A percentile compares a stretch with the other conserved stretches of the same genome.
Evolutionary conservation across 2,888 invertebrate genomes (phyloP).

Genomic region (Nomada fabriciana): DNA sequence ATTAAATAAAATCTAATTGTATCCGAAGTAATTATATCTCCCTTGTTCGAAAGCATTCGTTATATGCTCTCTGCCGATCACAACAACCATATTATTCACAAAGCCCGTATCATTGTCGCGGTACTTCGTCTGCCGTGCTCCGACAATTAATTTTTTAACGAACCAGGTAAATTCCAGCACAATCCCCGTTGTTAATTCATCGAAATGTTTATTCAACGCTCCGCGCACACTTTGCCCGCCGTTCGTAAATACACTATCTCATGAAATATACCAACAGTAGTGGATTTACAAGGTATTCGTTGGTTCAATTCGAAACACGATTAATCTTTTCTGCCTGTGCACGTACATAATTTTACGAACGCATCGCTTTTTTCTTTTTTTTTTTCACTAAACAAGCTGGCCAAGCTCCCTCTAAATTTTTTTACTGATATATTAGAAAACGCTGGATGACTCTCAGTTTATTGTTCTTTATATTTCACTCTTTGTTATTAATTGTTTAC

Average conservation of each 20-base stretch:
- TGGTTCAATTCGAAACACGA: conserved; percentile 29
- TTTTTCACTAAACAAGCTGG: neutral
- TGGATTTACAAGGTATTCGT: conserved; percentile 1
- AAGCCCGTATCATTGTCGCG: conserved; percentile 26
- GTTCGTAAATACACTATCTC: conserved; percentile 24
- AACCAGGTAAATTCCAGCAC: conserved; percentile 47
- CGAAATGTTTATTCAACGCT: conserved; percentile 52
- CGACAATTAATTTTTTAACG: conserved; percentile 61
- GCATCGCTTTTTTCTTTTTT: neutral
- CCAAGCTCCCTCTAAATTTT: neutral
- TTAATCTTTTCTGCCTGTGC: conserved; percentile 14
- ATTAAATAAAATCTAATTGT: conserved; percentile 62
- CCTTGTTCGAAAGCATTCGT: conserved; percentile 32
- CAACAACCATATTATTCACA: conserved; percentile 34
- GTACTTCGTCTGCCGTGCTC: neutral
- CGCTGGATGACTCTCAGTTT: too few relatives aligned
- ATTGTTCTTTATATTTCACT: too few relatives aligned
- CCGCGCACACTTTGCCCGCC: conserved; percentile 17
- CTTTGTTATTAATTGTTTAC: too few relatives aligned
- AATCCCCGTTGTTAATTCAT: conserved; percentile 49
- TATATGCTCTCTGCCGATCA: conserved; percentile 26
- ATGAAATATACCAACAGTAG: conserved; percentile 15
- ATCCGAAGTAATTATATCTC: conserved; percentile 50
- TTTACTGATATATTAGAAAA: too few relatives aligned
- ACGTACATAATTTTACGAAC: neutral